Conservation (phyloP, 1,140 invertebrate genomes). For the Drosophila watanabei region DNA sequence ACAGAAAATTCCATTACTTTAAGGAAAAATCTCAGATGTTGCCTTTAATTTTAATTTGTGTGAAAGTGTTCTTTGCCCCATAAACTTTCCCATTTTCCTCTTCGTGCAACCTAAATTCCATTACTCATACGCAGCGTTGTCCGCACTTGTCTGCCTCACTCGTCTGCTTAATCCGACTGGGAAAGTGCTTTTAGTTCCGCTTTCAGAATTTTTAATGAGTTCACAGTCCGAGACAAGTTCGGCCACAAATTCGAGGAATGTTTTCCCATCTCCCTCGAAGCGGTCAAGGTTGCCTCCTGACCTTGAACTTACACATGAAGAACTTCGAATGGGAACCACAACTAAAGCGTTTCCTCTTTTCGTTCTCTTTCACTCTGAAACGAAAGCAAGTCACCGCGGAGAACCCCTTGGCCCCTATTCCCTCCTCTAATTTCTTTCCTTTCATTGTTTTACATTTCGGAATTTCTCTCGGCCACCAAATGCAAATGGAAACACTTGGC, state of each 20-base stretch:
- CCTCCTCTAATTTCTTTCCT: slow-evolving; percentile 16
- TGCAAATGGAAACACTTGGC: slow-evolving; percentile 52
- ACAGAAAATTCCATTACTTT: slow-evolving; percentile 11
- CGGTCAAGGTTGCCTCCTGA: slow-evolving; percentile 38
- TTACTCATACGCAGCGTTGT: slow-evolving; percentile 37
- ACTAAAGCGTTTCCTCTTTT: neutral
- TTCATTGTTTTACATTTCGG: slow-evolving; percentile 13
- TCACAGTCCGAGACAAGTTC: slow-evolving; percentile 16
- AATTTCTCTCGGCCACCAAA: slow-evolving; percentile 33
- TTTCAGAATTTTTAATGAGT: slow-evolving; percentile 48
- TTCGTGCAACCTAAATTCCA: neutral
- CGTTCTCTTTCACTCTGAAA: neutral
- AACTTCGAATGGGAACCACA: slow-evolving; percentile 10
- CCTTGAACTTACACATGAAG: slow-evolving; percentile 47
- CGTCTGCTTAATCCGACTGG: slow-evolving; percentile 14
- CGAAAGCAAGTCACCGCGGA: neutral
- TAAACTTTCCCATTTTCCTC: neutral
- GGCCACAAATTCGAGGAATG: slow-evolving; percentile 30
- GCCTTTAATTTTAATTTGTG: neutral
- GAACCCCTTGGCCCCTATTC: neutral
- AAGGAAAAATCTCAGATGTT: neutral
- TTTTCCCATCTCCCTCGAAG: neutral
- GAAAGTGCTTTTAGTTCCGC: slow-evolving; percentile 33
- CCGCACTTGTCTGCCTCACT: neutral
- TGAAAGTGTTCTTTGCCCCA: neutral